Base-by-base conservation (phyloP, 2,113 vertebrate genomes). In the Spermophilus dauricus region DNA sequence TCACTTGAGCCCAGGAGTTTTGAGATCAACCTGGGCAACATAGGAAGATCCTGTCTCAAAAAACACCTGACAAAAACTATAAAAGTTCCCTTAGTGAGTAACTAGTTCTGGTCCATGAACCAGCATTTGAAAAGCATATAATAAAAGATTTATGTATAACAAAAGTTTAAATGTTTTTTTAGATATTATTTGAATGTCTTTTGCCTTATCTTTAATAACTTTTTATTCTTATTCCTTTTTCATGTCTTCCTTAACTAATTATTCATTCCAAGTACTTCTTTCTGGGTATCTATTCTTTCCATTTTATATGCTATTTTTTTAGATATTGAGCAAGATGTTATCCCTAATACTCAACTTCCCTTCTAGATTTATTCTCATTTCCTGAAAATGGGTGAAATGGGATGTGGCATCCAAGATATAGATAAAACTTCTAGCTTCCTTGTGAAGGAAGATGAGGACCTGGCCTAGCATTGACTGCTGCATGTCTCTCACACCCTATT, bases 161-260 rank as follows among this genome's bases (percentile, higher is more conserved):
- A 56, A 70, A 32, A 91, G 32, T 81, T 87, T 83, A 95, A 75
- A 7, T 24, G n/a, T 78, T 78, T 73, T 73, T 96, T 84, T 87
- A 65, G 12, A 61, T 88, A 67, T 24, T 20, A 86, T 13, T 91
- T 78, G 75, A 70, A 26, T 95, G 30, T 39, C 39, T 90, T 97
- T 97, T 89, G 48, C n/a, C 45, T 73, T 89, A 61, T 34, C 63
- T 92, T 89, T 91, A 20, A 28, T 85, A 78, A 75, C 26, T 14
- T 63, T 97, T 84, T 58, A 58, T 91, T 89, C 37, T 94, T 97
- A 91, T 14, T 95, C 24, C 37, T 95, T 97, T 93, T 76, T 51
- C 3, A 39, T 81, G 26, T 93, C n/a, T 95, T 86, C 34, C 48
- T 91, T 83, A 88, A 63, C 82, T 28, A 73, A 6, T 80, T 81